Percentiles rank a stretch among this genome's conserved stretches.
Evolutionary conservation across 2,113 vertebrate genomes (phyloP).

Genomic region (Bothrops jararaca): DNA sequence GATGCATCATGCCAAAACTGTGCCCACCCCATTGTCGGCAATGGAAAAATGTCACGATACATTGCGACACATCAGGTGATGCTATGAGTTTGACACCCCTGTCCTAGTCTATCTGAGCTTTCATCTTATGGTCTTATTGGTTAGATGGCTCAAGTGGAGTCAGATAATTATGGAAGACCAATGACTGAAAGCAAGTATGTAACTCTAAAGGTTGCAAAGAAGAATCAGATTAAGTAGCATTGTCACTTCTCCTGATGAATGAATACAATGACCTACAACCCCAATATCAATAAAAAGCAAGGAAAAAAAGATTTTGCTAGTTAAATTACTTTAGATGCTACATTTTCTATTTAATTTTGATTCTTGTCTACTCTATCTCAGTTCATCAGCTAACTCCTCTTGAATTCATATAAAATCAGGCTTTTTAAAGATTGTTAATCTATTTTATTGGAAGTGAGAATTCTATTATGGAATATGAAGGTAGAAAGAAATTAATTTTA

Average conservation of each 20-base stretch:
- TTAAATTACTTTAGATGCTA: neutral
- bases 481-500: neutral
- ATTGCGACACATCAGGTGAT: no score
- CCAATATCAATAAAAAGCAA: neutral
- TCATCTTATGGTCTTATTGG: neutral
- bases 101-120: neutral
- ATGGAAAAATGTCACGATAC: no score
- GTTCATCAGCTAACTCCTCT: neutral
- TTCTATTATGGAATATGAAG: neutral
- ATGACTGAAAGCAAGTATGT: neutral
- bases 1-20: no score
- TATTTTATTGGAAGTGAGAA: neutral
- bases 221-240: neutral
- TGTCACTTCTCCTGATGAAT: neutral
- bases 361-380: neutral
- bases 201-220: neutral
- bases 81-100: no score
- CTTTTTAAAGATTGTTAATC: neutral
- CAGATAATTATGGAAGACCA: neutral
- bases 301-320: neutral
- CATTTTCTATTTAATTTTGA: neutral
- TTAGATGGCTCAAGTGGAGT: neutral
- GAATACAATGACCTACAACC: neutral
- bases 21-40: no score
- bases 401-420: neutral